Evolutionary conservation across 30 jellyfish, hydroid and myxozoan genomes (phyloP).

Genomic region (Sanderia malayensis): DNA sequence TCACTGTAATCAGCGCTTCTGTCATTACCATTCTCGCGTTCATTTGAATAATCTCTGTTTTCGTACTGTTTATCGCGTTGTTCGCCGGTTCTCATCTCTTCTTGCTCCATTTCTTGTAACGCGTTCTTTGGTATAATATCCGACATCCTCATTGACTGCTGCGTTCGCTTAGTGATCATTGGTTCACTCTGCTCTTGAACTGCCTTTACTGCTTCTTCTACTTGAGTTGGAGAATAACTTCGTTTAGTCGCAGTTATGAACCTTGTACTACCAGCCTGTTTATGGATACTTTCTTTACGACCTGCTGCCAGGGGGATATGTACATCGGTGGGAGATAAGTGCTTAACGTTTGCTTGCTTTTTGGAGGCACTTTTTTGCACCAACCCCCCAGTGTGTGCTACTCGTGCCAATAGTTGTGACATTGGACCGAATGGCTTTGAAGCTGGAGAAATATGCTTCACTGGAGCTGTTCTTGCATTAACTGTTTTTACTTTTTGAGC

Average conservation of each 20-base stretch:
- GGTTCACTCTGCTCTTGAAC: neutral
- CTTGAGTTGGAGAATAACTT: too few species aligned
- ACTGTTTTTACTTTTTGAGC: neutral
- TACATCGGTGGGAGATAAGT: too few species aligned
- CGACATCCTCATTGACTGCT: slow-evolving; percentile 25
- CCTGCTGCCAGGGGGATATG: too few species aligned
- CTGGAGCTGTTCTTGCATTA: neutral
- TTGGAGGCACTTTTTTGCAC: too few species aligned
- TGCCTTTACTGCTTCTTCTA: too few species aligned
- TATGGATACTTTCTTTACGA: too few species aligned
- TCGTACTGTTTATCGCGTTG: slow-evolving; percentile 9
- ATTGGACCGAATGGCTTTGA: neutral
- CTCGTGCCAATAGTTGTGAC: too few species aligned
- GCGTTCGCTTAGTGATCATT: slow-evolving; percentile 11
- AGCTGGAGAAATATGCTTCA: neutral
- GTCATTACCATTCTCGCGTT: neutral
- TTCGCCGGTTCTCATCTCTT: slow-evolving; percentile 1
- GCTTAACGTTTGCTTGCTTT: too few species aligned
- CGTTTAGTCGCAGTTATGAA: too few species aligned
- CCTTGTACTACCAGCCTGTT: too few species aligned
- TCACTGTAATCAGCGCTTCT: slow-evolving; percentile 3
- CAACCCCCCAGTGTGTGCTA: too few species aligned
- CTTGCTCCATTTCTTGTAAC: slow-evolving; percentile 50
- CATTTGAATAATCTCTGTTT: neutral
- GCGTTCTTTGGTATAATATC: slow-evolving; percentile 50